Base-by-base conservation (phyloP, 2,888 invertebrate species). In the Tenthredo mesomela region DNA sequence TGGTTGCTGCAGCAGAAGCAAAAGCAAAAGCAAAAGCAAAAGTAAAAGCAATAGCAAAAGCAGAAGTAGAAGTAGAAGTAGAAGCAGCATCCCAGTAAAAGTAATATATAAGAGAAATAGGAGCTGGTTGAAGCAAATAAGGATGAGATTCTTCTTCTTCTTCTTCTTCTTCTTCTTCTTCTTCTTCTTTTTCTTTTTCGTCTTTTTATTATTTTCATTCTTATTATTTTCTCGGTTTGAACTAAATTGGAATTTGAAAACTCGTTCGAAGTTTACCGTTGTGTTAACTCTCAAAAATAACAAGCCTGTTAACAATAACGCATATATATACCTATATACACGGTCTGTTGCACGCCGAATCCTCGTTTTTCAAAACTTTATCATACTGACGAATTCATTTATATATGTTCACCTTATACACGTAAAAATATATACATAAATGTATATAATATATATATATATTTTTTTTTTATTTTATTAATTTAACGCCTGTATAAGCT, bases 231-330 rank as follows among this genome's bases (percentile, higher is more conserved):
- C n/a, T 54, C n/a, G 54, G 54, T 54, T 54, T 54, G 29, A 67
- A 67, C 10, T 67, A 25, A 67, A 67, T 18, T 73, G 40, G 71
- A 21, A 73, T 40, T 73, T 54, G 18, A 18, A 43, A 73, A 73
- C 40, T 73, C 71, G 71, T 73, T 73, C 71, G 5, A 43, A 73
- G 71, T 43, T 73, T n/a, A 71, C 15, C 21, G 29, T 67, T 67
- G 4, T 67, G 29, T 67, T 7, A 67, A 67, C 67, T 25, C 29
- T 33, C 71, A 73, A 21, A 73, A 73, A 43, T 43, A 43, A 73
- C 71, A n/a, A 73, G n/a, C 71, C 71, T 21, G 71, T 73, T 73
- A 40, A 73, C 25, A 7, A 40, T 40, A 73, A 73, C 33, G 10
- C 40, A 43, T 43, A 43, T 2, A 43, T 10, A 43, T 10, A 10